Evolutionary conservation across 2,797 vertebrate genomes (phyloP), one percentile per base, ranked within the genome.

Genomic region (Alfaro cultratus): DNA sequence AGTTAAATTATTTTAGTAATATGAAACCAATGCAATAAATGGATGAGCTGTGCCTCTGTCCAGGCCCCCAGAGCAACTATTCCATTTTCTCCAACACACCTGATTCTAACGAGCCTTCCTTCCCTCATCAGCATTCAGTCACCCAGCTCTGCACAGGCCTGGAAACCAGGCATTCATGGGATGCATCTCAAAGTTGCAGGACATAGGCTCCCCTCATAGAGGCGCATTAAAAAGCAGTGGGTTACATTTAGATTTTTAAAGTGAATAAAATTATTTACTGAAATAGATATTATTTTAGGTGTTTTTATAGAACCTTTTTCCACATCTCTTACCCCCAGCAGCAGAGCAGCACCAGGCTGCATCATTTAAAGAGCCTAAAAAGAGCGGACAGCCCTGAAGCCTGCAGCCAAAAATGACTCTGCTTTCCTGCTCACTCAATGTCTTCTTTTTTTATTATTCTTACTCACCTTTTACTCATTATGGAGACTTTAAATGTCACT

Each of bases 401-500:
- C 77, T 74, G 71, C 83, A 86, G 80, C 47, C 78, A 87, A 73
- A 82, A 86, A 85, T 86, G 82, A 90, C 88, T 82, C 77, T 23
- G 47, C 47, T 78, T 26, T 7, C 8, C 4, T 8, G 29, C 57
- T 34, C 60, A 18, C 46, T 51, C 60, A 67, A 29, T 85, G 72
- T 74, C 47, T n/a, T 79, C 70, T 83, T 79, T 21, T 84, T 90
- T 87, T 88, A 89, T 89, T 86, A 87, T 87, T 82, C 83, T 79
- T 71, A 64, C 83, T 90, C 87, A 87, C 89, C 85, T 91, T 92
- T 87, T 80, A 87, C 81, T 90, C 81, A 36, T 87, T 87, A 87
- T 47, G 77, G 76, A 85, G 82, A 88, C 86, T 94, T 84, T 80
- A 94, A 94, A 95, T 95, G 92, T 94, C 94, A 95, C 86, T 72